Percentiles rank a stretch among this genome's conserved stretches.
Evolutionary conservation across 2,888 invertebrate genomes (phyloP).

Genomic region (Harpalus rufipes): DNA sequence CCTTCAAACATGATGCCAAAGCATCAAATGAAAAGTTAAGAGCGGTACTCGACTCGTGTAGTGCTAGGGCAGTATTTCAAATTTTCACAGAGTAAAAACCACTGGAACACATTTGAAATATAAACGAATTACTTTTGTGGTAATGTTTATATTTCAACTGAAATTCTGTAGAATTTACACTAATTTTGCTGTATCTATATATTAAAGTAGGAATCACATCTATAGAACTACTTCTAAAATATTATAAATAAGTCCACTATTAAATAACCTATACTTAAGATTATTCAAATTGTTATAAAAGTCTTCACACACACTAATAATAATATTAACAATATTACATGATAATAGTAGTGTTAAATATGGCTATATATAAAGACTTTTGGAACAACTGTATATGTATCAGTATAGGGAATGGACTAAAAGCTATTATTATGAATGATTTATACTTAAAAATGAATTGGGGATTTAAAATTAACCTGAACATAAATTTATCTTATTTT

Average conservation of each 20-base stretch:
- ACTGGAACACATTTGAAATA: background rate
- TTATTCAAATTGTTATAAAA: background rate
- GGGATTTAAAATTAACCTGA: background rate
- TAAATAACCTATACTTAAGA: background rate
- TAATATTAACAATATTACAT: background rate
- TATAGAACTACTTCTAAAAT: background rate
- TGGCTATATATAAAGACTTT: background rate
- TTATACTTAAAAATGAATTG: background rate
- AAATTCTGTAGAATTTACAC: background rate
- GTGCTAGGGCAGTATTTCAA: background rate
- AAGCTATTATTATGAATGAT: background rate
- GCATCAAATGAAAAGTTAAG: background rate
- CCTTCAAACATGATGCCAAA: background rate
- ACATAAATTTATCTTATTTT: background rate
- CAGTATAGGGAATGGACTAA: background rate
- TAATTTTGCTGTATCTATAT: background rate
- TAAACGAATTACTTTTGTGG: background rate
- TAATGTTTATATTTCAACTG: background rate
- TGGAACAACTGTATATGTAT: background rate
- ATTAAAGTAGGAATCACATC: slow-evolving; percentile 2
- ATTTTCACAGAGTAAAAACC: background rate
- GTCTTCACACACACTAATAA: background rate
- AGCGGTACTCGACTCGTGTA: background rate
- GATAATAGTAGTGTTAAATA: no score
- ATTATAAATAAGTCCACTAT: background rate